Conservation (phyloP, 2,113 vertebrate genomes). For the Callospermophilus lateralis region DNA sequence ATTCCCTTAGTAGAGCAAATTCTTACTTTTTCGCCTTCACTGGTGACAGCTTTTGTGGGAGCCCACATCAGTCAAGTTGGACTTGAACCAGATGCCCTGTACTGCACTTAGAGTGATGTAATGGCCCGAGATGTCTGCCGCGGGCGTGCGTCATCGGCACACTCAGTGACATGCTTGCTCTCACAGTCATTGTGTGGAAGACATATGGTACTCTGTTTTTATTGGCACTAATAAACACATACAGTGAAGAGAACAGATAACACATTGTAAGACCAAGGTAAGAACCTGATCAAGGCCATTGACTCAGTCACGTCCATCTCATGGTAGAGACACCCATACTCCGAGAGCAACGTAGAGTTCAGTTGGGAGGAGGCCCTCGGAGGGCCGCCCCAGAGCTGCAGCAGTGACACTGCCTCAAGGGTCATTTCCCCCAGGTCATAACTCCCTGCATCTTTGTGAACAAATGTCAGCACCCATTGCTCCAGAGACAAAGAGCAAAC, state of each 20-base stretch:
- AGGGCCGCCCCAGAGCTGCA: neutral
- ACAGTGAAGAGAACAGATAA: conserved; percentile 80
- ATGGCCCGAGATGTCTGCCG: conserved; percentile 75
- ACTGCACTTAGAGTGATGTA: conserved; percentile 67
- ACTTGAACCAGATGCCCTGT: conserved; percentile 76
- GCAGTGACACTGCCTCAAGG: neutral
- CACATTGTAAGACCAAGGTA: conserved; percentile 87
- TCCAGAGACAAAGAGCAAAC: neutral
- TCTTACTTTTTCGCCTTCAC: conserved; percentile 82
- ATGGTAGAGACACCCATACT: conserved; percentile 62
- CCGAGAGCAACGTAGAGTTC: conserved; percentile 34
- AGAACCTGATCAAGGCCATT: conserved; percentile 79
- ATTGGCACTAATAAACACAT: conserved; percentile 76
- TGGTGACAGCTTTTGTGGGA: conserved; percentile 81
- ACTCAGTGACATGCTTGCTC: conserved; percentile 61
- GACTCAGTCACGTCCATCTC: conserved; percentile 72
- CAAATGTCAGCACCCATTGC: neutral
- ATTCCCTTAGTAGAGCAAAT: conserved; percentile 81
- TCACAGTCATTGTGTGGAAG: conserved; percentile 71
- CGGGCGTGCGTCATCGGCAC: conserved; percentile 68
- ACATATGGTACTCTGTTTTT: conserved; percentile 75
- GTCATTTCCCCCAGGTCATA: neutral
- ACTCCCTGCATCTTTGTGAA: conserved; percentile 22
- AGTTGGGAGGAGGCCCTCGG: neutral
- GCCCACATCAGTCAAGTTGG: conserved; percentile 76